phyloP scores from a whole-genome alignment of 2,113 vertebrate species.

The Chloebia gouldiae region DNA sequence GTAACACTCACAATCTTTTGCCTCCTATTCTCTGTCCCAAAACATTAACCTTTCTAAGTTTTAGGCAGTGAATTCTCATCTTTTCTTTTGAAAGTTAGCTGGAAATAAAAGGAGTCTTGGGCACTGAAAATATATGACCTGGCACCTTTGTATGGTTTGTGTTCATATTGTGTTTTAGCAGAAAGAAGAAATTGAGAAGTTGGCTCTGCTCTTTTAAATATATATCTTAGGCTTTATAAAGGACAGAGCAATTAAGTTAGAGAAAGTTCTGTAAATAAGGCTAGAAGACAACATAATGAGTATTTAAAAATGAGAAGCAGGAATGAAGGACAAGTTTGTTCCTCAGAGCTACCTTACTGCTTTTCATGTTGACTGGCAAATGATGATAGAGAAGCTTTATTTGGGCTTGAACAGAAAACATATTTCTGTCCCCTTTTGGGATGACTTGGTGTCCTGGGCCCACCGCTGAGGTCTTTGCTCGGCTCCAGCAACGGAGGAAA shows the following conservation, averaged over 20 bases:
- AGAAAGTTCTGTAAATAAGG: not conserved
- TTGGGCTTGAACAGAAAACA: not conserved
- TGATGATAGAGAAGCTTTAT: not conserved
- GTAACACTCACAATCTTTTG: conserved; percentile 62
- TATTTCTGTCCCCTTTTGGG: not conserved
- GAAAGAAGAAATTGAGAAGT: not conserved
- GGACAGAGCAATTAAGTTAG: not conserved
- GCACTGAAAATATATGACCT: not conserved
- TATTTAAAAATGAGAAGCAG: not conserved
- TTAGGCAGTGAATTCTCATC: not conserved
- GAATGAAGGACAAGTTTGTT: not conserved
- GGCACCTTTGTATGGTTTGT: not conserved
- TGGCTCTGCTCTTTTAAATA: not conserved
- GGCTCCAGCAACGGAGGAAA: fast-evolving
- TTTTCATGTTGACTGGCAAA: not conserved
- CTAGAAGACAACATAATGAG: not conserved
- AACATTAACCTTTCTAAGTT: not conserved
- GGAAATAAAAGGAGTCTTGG: not conserved
- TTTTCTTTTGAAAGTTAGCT: not conserved
- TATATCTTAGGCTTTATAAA: not conserved
- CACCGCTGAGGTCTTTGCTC: not conserved
- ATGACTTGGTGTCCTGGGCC: not conserved
- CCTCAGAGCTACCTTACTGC: not conserved
- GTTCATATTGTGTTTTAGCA: fast-evolving
- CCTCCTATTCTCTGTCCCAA: not conserved